Percentiles rank a stretch among this genome's conserved stretches.
These are phyloP conservation scores for Stratiolaelaps scimitus DNA, from an alignment of 1,140 invertebrate species.

Conservation along the genomic window DNA sequence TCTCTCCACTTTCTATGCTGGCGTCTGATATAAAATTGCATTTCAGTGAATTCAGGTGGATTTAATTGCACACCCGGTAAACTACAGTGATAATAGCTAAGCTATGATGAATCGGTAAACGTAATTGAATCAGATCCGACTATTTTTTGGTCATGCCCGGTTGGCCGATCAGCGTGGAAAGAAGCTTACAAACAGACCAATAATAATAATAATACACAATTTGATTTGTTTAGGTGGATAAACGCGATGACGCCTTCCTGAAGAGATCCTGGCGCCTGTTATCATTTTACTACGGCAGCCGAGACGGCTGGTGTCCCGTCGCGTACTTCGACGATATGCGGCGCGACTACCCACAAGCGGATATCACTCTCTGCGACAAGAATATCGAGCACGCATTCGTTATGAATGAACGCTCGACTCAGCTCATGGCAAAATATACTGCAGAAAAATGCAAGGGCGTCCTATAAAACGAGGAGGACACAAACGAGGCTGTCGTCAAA, in stretches of 20 bases:
- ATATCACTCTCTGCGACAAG: constrained; percentile 52
- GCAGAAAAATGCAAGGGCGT: constrained; percentile 30
- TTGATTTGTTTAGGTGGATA: not conserved
- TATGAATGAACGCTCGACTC: constrained; percentile 42
- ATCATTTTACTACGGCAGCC: constrained; percentile 59
- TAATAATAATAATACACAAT: no score
- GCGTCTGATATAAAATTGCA: no score
- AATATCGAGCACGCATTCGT: constrained; percentile 63
- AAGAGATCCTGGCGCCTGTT: constrained; percentile 41
- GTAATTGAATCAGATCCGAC: no score
- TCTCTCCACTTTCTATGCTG: no score
- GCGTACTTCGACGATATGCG: constrained; percentile 52
- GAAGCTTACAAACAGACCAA: no score
- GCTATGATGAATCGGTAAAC: no score
- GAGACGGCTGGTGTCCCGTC: constrained; percentile 60
- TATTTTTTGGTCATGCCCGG: no score
- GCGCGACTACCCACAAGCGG: constrained; percentile 48
- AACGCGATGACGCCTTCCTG: constrained; percentile 15
- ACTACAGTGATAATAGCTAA: no score
- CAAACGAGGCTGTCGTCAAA: no score
- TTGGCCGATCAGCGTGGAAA: no score
- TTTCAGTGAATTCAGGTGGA: no score
- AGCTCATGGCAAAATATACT: constrained; percentile 28
- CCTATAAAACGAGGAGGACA: not conserved
- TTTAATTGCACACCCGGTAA: no score